Conservation (phyloP, 2,113 vertebrate species). For the Pholis gunnellus region DNA sequence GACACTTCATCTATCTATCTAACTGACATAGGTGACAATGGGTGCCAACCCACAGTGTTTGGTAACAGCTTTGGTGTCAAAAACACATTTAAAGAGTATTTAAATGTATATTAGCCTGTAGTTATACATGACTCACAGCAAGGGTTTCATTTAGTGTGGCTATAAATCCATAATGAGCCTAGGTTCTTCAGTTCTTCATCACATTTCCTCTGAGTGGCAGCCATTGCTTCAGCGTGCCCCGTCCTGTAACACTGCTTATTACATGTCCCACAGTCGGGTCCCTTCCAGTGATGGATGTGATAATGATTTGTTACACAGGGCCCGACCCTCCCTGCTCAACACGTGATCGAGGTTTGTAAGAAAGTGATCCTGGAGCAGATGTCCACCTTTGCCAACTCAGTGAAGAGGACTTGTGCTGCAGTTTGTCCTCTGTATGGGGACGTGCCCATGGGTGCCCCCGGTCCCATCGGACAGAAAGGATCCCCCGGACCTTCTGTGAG, state of each 20-base stretch:
- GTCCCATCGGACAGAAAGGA: conserved; percentile 78
- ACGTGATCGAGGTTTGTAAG: conserved; percentile 84
- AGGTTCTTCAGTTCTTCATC: conserved; percentile 61
- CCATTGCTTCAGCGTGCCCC: conserved; percentile 44
- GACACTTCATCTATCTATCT: conserved; percentile 16
- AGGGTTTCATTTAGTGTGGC: conserved; percentile 67
- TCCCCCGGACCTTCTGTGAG: conserved; percentile 80
- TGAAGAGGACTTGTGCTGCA: conserved; percentile 82
- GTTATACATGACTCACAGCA: conserved; percentile 59
- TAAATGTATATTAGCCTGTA: conserved; percentile 69
- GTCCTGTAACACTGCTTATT: conserved; percentile 47
- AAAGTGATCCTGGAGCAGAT: conserved; percentile 85
- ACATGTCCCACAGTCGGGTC: conserved; percentile 56
- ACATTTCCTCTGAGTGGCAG: conserved; percentile 63
- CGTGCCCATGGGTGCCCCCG: conserved; percentile 78
- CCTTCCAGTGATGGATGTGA: conserved; percentile 60
- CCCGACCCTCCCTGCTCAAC: conserved; percentile 77
- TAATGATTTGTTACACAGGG: conserved; percentile 77
- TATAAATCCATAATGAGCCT: conserved; percentile 76
- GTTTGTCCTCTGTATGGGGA: conserved; percentile 86
- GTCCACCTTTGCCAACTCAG: conserved; percentile 84
- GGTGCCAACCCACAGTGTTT: conserved; percentile 44
- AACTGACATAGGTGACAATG: too few species aligned
- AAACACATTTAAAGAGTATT: conserved; percentile 67
- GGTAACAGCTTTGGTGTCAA: conserved; percentile 64